Percentiles rank a stretch among this genome's conserved stretches.
Conservation (phyloP, 2,797 vertebrate species). For the Bradypus variegatus region DNA sequence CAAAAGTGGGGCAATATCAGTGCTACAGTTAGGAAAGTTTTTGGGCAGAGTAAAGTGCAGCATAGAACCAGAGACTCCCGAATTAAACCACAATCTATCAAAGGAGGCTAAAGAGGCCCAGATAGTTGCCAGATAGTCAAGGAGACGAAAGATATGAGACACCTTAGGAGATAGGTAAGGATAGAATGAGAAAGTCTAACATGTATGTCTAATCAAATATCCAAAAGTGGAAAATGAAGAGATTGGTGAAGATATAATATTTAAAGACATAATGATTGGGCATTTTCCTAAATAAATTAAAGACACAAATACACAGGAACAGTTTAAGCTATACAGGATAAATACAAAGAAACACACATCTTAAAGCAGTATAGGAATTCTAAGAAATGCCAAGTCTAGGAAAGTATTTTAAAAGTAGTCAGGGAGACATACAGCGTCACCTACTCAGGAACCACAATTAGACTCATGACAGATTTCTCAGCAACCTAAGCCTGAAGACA, state of each 20-base stretch:
- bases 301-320: neutral
- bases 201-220: neutral
- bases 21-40: neutral
- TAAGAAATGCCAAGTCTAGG: neutral
- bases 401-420: neutral
- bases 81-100: neutral
- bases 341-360: neutral
- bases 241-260: neutral
- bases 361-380: neutral
- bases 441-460: neutral
- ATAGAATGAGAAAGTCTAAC: neutral
- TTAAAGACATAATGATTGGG: neutral
- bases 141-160: neutral
- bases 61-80: neutral
- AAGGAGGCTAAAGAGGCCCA: neutral
- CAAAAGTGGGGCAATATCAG: rapidly evolving
- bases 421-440: neutral
- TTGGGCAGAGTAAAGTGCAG: neutral
- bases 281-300: neutral
- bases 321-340: neutral
- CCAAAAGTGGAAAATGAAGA: neutral
- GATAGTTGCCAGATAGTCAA: neutral
- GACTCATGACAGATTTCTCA: neutral
- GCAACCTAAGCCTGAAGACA: neutral
- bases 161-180: neutral